These are phyloP conservation scores for Scelioninae gen. 1 DNA, from an alignment of 2,888 invertebrate species.

Conservation along the genomic window DNA sequence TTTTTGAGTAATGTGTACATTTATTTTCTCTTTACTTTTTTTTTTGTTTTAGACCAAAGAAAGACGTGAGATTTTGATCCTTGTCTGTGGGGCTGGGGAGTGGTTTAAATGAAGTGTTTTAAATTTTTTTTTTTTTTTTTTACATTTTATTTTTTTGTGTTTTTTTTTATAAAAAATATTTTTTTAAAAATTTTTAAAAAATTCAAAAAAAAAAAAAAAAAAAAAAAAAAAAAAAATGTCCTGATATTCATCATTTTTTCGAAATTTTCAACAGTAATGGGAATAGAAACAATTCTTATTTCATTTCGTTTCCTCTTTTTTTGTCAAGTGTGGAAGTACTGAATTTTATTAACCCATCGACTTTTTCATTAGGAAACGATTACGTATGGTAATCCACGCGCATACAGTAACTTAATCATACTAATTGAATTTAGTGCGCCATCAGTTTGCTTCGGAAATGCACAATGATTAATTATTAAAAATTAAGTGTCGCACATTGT, in stretches of 20 bases:
- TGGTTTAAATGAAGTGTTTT: no score
- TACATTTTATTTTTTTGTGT: no score
- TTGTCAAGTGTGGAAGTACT: constrained; percentile 1
- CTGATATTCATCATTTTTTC: constrained; percentile 47
- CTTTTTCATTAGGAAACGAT: constrained; percentile 58
- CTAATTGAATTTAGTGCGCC: constrained; percentile 54
- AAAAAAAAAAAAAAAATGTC: constrained; percentile 8
- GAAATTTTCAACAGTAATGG: no score
- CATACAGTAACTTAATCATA: constrained; percentile 44
- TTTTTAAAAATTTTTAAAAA: no score
- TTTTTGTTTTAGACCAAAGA: no score
- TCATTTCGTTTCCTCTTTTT: background rate
- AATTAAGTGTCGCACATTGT: constrained; percentile 63
- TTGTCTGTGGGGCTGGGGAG: no score
- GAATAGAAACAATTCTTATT: background rate
- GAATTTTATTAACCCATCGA: constrained; percentile 49
- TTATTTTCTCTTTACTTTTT: no score
- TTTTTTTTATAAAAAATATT: no score
- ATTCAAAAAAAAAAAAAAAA: background rate
- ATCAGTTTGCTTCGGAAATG: constrained; percentile 46
- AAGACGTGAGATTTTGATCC: no score
- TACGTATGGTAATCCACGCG: constrained; percentile 41
- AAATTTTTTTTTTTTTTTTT: no score
- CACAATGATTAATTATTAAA: constrained; percentile 59
- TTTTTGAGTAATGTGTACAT: no score